Percentiles rank a stretch among this genome's conserved stretches.
phyloP scores from a whole-genome alignment of 2,113 vertebrate species.

The Cariama cristata region DNA sequence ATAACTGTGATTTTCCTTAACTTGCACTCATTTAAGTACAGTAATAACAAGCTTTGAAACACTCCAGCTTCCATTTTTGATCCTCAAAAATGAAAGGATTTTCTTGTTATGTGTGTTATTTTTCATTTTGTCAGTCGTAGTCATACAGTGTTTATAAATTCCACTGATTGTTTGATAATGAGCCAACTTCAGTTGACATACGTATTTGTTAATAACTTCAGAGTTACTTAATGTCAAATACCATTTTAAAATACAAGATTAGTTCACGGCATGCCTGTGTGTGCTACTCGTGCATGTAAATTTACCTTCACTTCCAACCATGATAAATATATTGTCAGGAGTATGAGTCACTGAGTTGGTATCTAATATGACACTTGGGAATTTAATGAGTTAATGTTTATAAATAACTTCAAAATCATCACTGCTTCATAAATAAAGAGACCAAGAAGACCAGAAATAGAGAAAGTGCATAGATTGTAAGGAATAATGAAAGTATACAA shows the following conservation, averaged over 20 bases:
- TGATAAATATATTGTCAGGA: constrained; percentile 64
- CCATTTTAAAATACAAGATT: constrained; percentile 53
- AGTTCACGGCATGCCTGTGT: constrained; percentile 40
- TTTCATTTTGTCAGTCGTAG: not conserved
- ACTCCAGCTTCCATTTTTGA: not conserved
- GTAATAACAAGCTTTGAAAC: not conserved
- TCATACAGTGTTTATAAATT: not conserved
- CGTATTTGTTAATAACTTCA: not conserved
- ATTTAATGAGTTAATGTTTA: constrained; percentile 72
- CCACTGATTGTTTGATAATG: not conserved
- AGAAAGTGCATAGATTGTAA: not conserved
- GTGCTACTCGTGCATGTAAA: constrained; percentile 39
- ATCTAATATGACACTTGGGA: constrained; percentile 46
- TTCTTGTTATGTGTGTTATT: not conserved
- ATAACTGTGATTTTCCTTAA: not conserved
- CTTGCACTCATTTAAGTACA: not conserved
- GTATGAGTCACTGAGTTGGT: constrained; percentile 48
- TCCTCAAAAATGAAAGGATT: not conserved
- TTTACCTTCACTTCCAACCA: constrained; percentile 34
- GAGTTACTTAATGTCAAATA: constrained; percentile 11
- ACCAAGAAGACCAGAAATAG: not conserved
- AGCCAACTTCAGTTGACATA: not conserved
- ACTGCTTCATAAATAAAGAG: constrained; percentile 68
- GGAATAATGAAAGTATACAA: constrained; percentile 71
- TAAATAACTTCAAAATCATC: constrained; percentile 76